Evolutionary conservation across 2,888 invertebrate species (phyloP), one percentile per base, ranked within the genome.

Genomic region (Polyploca ridens): DNA sequence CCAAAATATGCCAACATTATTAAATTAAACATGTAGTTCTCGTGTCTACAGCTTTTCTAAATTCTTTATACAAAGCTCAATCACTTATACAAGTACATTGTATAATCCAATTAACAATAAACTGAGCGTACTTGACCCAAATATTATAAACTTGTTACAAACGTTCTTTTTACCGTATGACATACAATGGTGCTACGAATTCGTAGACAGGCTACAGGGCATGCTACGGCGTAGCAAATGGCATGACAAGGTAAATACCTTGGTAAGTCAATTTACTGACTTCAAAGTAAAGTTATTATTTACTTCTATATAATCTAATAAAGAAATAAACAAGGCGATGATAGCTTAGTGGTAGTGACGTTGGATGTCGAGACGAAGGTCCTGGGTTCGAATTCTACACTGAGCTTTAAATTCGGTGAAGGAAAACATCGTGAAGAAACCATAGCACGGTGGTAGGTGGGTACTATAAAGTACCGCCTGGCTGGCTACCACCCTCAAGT

Each of bases 61-160:
- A 49, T 67, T 64, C 44, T 59, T 33, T 66, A 64, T 68, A 72
- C 54, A 54, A 59, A 60, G 35, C 38, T 46, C 16, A 73, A 66
- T 74, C 63, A 69, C 69, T 63, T 70, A 73, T 76, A 76, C 70
- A 73, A 72, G 67, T 66, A 54, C 49, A 49, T 49, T 49, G 19
- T 75, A 74, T 69, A 63, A 58, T 68, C 62, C 70, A 73, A 71
- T 72, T 76, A 76, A 57, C n/a, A 66, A 65, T 71, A 67, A 69
- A 71, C 63, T 63, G 58, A 61, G 33, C 72, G 70, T 76, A 68
- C 76, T 77, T 77, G 77, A 76, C 77, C 77, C 62, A 64, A 66
- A 72, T 77, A 61, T 62, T 61, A 64, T 64, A 58, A 7, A 66
- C 67, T 69, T 67, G 71, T 72, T 68, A 74, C 54, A 74, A 69